Percentiles rank a stretch among this genome's conserved stretches.
Evolutionary conservation across 2,888 invertebrate genomes (phyloP).

Genomic region (Sinhomidia bicolor): DNA sequence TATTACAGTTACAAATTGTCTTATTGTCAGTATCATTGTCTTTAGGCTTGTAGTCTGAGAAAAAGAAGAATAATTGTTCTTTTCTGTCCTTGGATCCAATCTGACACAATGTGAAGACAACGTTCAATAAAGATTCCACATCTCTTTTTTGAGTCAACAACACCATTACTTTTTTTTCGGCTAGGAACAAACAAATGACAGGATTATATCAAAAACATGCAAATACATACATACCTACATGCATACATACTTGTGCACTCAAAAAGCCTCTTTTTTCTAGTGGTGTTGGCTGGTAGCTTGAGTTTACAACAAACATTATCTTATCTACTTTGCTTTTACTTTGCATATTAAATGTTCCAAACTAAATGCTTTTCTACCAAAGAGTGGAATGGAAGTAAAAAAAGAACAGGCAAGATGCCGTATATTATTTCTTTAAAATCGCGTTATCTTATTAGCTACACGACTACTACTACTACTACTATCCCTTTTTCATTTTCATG

Average conservation of each 20-base stretch:
- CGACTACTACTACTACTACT: too few species aligned
- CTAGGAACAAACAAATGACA: background rate
- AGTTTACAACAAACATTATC: slow-evolving; percentile 47
- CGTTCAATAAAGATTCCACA: background rate
- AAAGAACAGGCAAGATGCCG: background rate
- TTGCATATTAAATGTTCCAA: slow-evolving; percentile 46
- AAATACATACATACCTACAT: background rate
- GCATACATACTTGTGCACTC: background rate
- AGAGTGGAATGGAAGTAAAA: too few species aligned
- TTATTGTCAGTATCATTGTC: background rate
- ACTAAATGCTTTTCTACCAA: slow-evolving; percentile 26
- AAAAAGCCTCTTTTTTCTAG: background rate
- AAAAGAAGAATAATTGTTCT: background rate
- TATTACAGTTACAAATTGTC: background rate
- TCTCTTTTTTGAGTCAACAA: background rate
- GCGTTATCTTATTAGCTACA: slow-evolving; percentile 1
- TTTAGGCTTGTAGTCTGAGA: background rate
- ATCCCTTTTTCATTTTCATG: background rate
- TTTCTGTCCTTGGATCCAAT: background rate
- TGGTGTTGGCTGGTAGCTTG: background rate
- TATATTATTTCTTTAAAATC: slow-evolving; percentile 5
- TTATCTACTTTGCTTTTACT: slow-evolving; percentile 59
- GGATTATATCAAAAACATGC: slow-evolving; percentile 20
- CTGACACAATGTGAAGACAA: background rate
- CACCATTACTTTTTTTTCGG: background rate